Evolutionary conservation across 2,888 invertebrate species (phyloP).

Genomic region (Carterocephalus palaemon): DNA sequence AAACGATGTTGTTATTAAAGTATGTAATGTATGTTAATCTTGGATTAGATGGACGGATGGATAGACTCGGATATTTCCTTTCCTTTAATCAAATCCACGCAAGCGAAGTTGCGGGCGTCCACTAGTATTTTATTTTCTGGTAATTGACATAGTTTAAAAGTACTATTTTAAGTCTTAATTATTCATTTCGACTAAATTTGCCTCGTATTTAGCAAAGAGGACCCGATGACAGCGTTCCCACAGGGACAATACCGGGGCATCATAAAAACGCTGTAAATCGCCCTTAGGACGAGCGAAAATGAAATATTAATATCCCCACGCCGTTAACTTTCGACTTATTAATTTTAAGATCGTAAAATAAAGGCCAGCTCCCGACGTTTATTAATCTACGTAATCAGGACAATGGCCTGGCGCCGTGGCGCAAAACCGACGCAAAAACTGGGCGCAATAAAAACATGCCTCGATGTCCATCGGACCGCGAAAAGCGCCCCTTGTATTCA

Average conservation of each 20-base stretch:
- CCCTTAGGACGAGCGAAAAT: slow-evolving; percentile 23
- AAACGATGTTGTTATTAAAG: no score
- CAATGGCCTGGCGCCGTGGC: slow-evolving; percentile 22
- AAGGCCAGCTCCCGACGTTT: slow-evolving; percentile 31
- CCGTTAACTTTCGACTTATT: slow-evolving; percentile 36
- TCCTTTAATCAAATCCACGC: no score
- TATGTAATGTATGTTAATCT: no score
- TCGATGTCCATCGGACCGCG: slow-evolving; percentile 24
- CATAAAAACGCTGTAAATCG: slow-evolving; percentile 31
- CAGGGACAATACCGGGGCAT: slow-evolving; percentile 29
- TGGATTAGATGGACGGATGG: no score
- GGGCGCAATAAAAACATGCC: slow-evolving; percentile 26
- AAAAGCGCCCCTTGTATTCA: slow-evolving; percentile 25
- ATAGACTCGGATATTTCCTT: no score
- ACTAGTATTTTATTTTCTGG: no score
- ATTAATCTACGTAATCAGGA: slow-evolving; percentile 38
- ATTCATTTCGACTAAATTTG: no score
- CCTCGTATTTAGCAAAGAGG: no score
- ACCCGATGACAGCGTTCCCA: no score
- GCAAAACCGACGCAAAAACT: slow-evolving; percentile 19
- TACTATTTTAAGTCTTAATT: no score
- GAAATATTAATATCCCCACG: slow-evolving; percentile 27
- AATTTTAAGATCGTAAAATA: slow-evolving; percentile 37
- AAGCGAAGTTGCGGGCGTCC: no score
- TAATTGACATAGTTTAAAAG: no score